Base-by-base conservation (phyloP, 1,140 invertebrate species). In the Ostrea edulis region DNA sequence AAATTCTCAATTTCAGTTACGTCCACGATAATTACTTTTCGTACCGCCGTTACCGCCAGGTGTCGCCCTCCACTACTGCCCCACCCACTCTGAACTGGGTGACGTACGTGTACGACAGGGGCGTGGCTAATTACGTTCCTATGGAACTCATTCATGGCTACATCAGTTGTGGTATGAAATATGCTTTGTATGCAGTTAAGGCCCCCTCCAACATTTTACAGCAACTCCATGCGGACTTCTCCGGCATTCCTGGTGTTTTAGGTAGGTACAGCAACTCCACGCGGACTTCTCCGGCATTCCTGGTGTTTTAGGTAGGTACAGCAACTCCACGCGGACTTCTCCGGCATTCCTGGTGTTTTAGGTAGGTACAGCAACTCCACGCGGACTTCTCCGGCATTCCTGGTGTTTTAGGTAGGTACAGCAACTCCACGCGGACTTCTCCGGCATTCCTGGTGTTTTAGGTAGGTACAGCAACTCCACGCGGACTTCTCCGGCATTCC, bases 81-180 rank as follows among this genome's bases (percentile, higher is more conserved):
- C n/a, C 65, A 0, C 44, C 83, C 20, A 1, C 51, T 4, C 8
- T 58, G 8, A 88, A 88, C 87, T 88, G 87, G 87, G 87, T 86
- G 0, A 44, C 51, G 1, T 77, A 82, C 11, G 84, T 88, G 12
- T 86, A 88, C 44, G 54, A 86, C 11, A 25, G 83, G 17, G 55
- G 65, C 25, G 55, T 86, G 29, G 71, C 81, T 4, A 88, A 86
- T 82, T 88, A 88, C 22, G 81, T 88, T n/a, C 87, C 87, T 8
- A 17, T 88, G 44, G 87, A 88, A 29, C 68, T 88, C 25, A 82
- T 88, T 20, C 87, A 86, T 54, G 87, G 84, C 44, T 22, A 82
- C n/a, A 84, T 88, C 5, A 65, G 51, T 35, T 88, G 87, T 65
- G 84, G 87, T 58, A 88, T 65, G 84, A 54, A 53, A 0, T 86